Percentiles rank a stretch among this genome's conserved stretches.
phyloP scores from a whole-genome alignment of 2,888 invertebrate genomes.

The Megaustenia siamemsis region DNA sequence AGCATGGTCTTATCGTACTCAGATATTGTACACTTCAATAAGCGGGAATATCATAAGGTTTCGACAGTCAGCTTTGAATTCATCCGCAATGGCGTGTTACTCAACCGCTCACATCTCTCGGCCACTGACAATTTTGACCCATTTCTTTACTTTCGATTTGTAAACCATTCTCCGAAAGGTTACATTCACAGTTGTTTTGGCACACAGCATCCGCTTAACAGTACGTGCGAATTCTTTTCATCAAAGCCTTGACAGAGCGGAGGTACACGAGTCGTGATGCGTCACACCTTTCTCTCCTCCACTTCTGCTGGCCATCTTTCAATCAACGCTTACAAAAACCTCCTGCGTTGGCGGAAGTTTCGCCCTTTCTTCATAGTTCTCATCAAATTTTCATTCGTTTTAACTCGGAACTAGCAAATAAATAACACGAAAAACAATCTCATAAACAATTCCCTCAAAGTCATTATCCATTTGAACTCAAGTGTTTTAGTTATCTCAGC shows the following conservation, averaged over 20 bases:
- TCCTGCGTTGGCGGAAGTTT: slow-evolving; percentile 45
- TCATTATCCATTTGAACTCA: neutral
- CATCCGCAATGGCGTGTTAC: slow-evolving; percentile 72
- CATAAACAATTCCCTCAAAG: neutral
- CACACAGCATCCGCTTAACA: slow-evolving; percentile 69
- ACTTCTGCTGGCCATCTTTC: slow-evolving; percentile 40
- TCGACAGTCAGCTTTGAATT: slow-evolving; percentile 67
- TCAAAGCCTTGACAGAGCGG: slow-evolving; percentile 75
- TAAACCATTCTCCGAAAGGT: slow-evolving; percentile 39
- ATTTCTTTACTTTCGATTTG: slow-evolving; percentile 50
- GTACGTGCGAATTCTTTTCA: slow-evolving; percentile 74
- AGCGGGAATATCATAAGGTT: slow-evolving; percentile 79
- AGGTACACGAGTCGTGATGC: slow-evolving; percentile 75
- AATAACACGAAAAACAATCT: neutral
- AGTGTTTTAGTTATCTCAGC: neutral
- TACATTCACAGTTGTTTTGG: slow-evolving; percentile 64
- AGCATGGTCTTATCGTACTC: slow-evolving; percentile 80
- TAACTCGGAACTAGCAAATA: neutral
- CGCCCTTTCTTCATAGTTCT: neutral
- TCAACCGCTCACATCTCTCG: slow-evolving; percentile 24
- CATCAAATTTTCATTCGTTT: neutral
- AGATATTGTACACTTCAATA: slow-evolving; percentile 79
- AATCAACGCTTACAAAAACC: slow-evolving; percentile 46
- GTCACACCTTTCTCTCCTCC: slow-evolving; percentile 72
- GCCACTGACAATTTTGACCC: slow-evolving; percentile 9